A percentile compares a stretch with the other conserved stretches of the same genome.
Conservation (phyloP, 1,140 invertebrate genomes). For the Saccostrea glomerata region DNA sequence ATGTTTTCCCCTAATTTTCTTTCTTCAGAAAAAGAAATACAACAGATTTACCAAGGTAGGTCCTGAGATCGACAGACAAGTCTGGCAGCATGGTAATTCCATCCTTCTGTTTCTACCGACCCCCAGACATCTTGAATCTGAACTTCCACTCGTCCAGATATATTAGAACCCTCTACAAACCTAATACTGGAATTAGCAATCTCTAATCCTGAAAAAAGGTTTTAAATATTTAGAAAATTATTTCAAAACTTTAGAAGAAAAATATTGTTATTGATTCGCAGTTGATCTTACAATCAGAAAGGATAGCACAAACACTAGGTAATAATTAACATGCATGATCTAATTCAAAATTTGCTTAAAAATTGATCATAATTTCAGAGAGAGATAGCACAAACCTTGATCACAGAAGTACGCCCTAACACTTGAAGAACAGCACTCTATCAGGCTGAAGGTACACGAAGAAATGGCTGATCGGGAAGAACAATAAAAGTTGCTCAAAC, state of each 20-base stretch:
- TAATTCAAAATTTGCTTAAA: neutral
- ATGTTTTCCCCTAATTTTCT: too few species aligned
- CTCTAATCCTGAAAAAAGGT: neutral
- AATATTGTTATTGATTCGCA: neutral
- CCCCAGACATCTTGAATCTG: neutral
- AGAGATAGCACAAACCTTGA: neutral
- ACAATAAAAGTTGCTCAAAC: neutral
- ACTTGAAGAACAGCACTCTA: neutral
- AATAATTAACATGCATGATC: neutral
- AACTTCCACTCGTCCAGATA: neutral
- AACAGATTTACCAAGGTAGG: neutral
- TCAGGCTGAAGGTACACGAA: neutral
- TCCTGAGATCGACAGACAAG: neutral
- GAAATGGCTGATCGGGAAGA: neutral
- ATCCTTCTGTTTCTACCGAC: neutral
- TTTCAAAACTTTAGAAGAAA: neutral
- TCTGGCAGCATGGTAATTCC: neutral
- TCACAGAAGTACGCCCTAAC: neutral
- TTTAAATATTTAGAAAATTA: too few species aligned
- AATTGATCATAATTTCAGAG: neutral
- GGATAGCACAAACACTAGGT: neutral
- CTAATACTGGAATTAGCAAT: neutral
- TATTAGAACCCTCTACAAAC: neutral
- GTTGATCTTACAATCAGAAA: neutral
- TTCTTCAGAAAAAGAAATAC: neutral